These are phyloP conservation scores for Drosophila nr. fundita DNA, from an alignment of 2,888 invertebrate genomes.

Conservation along the genomic window DNA sequence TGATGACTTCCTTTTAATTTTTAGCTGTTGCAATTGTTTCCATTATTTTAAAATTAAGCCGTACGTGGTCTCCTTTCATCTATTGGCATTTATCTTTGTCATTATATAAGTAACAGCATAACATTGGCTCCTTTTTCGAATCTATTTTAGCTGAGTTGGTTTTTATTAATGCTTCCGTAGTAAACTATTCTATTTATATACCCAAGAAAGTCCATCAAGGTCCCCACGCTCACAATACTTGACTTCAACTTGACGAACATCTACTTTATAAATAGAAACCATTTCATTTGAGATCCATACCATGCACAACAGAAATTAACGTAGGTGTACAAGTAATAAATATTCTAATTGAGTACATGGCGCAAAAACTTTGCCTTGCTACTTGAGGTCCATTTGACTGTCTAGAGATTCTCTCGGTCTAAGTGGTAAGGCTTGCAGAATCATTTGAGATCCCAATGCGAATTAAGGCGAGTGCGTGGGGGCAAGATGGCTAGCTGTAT, in stretches of 20 bases:
- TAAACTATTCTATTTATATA: background rate
- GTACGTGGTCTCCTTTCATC: background rate
- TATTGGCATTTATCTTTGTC: background rate
- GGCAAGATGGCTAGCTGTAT: slow-evolving; percentile 3
- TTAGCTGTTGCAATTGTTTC: background rate
- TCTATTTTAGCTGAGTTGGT: background rate
- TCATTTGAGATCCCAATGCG: slow-evolving; percentile 28
- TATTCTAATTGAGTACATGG: slow-evolving; percentile 53
- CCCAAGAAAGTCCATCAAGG: background rate
- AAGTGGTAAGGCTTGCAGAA: slow-evolving; percentile 27
- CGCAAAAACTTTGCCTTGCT: slow-evolving; percentile 16
- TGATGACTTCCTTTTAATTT: background rate
- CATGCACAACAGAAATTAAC: slow-evolving; percentile 37
- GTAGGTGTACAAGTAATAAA: slow-evolving; percentile 49
- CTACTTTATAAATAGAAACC: slow-evolving; percentile 12
- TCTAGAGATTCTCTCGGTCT: slow-evolving; percentile 22
- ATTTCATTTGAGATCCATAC: slow-evolving; percentile 27
- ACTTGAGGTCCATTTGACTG: slow-evolving; percentile 41
- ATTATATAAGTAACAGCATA: background rate
- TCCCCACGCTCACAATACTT: background rate
- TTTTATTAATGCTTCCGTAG: background rate
- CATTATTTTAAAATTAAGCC: background rate
- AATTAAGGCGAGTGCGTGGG: slow-evolving; percentile 16
- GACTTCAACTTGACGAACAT: background rate
- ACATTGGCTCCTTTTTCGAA: background rate